A percentile compares a stretch with the other conserved stretches of the same genome.
phyloP scores from a whole-genome alignment of 64 coral and sea anemone species.

The Montipora foliosa region DNA sequence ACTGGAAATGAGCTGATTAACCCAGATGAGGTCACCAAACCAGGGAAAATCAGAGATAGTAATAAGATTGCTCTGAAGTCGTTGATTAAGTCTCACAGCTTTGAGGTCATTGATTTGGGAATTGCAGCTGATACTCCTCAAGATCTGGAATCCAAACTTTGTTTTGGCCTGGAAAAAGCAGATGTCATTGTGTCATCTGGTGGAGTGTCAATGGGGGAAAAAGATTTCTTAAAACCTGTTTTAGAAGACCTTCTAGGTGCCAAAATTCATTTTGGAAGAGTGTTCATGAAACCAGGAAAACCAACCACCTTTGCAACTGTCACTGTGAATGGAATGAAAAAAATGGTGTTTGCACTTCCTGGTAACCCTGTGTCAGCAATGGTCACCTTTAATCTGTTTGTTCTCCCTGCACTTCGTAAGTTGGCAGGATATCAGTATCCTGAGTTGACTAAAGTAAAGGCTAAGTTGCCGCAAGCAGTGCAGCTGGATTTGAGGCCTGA shows the following conservation, averaged over 20 bases:
- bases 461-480: conserved; percentile 71
- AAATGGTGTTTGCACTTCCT: conserved; percentile 96
- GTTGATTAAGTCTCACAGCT: conserved; percentile 73
- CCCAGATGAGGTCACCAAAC: conserved; percentile 51
- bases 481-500: conserved; percentile 88
- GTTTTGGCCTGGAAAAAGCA: conserved; percentile 78
- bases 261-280: conserved; percentile 94
- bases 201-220: conserved; percentile 99
- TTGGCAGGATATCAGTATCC: conserved; percentile 76
- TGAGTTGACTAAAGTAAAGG: conserved; percentile 83
- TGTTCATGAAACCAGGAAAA: conserved; percentile 99
- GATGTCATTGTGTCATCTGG: conserved; percentile 97
- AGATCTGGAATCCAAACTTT: conserved; percentile 69
- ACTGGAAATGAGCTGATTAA: conserved; percentile 87
- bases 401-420: conserved; percentile 85
- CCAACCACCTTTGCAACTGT: conserved; percentile 95
- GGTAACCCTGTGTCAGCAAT: conserved; percentile 98
- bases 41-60: conserved; percentile 95
- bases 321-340: conserved; percentile 51
- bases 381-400: conserved; percentile 97
- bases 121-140: conserved; percentile 90
- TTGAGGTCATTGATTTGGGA: conserved; percentile 81
- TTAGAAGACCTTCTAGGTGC: conserved; percentile 86
- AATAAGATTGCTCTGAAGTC: conserved; percentile 86
- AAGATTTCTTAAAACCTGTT: conserved; percentile 89